Evolutionary conservation across 2,113 vertebrate genomes (phyloP), one percentile per base, ranked within the genome.

Genomic region (Microtus ochrogaster): DNA sequence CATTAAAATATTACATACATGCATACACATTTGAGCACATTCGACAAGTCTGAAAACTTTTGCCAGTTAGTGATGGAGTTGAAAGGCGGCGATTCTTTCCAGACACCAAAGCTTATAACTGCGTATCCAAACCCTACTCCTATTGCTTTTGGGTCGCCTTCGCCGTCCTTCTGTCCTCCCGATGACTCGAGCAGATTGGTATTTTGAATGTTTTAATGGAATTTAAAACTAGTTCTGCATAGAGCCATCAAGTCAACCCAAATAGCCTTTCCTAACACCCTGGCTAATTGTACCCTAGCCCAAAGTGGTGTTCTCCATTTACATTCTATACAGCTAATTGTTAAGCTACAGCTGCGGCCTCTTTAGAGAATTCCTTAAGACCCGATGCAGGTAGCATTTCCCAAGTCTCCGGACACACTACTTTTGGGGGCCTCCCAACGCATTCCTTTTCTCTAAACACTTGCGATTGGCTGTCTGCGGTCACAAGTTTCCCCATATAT

Each of bases 151-250:
- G 55, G 93, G 58, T 74, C 66, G 76, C 14, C 44, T 65, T 79
- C 74, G 44, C 41, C 66, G 90, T 41, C 26, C 72, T 89, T 94
- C 74, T 76, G 5, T 65, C 76, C 19, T 65, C 74, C 89, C 65
- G 76, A 22, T 77, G 77, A 96, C 49, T 90, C 76, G 49, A 88
- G 72, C 11, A 88, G n/a, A 94, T 26, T 65, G 87, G 58, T 85
- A 96, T 94, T 49, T 73, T 61, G 76, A 96, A 83, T 58, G 33
- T 63, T 92, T 91, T 81, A 58, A 73, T 95, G 63, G 63, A 96
- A 92, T 70, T 72, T n/a, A 66, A 92, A 92, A 92, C 26, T 63
- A 65, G 41, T 36, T 93, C 66, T 93, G 66, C 5, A 21, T 39
- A 39, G 55, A 81, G 13, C n/a, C 30, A 79, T 65, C 83, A 78